A percentile compares a stretch with the other conserved stretches of the same genome.
phyloP scores from a whole-genome alignment of 2,797 vertebrate genomes.

The Sebastes diaconus region DNA sequence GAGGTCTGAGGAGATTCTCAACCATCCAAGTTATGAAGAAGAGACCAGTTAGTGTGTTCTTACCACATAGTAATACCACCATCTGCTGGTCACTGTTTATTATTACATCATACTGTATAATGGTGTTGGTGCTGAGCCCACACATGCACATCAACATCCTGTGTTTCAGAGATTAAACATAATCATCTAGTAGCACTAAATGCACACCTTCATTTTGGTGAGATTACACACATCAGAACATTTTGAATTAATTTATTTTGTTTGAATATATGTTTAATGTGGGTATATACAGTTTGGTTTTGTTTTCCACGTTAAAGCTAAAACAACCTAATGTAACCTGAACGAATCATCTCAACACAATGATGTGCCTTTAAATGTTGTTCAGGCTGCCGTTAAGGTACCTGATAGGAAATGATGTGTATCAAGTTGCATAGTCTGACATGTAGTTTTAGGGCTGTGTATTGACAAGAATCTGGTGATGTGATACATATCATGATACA shows the following conservation, averaged over 20 bases:
- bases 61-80: conserved; percentile 28
- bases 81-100: conserved; percentile 59
- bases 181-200: neutral
- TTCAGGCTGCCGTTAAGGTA: neutral
- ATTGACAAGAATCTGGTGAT: neutral
- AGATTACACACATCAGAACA: neutral
- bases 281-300: no score
- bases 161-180: neutral
- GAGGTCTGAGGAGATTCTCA: neutral
- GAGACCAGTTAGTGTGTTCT: neutral
- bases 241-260: neutral
- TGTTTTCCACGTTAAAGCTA: fast-evolving
- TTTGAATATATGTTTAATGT: neutral
- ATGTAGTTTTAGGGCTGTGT: neutral
- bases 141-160: neutral
- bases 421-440: neutral
- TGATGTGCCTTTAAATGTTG: neutral
- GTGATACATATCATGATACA: fast-evolving
- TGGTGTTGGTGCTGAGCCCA: neutral
- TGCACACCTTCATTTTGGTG: neutral
- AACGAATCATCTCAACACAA: neutral
- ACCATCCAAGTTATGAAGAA: no score
- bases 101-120: conserved; percentile 23
- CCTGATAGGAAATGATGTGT: neutral
- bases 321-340: neutral